Evolutionary conservation across 2,888 invertebrate genomes (phyloP).

Genomic region (Chrysotoxum bicinctum): DNA sequence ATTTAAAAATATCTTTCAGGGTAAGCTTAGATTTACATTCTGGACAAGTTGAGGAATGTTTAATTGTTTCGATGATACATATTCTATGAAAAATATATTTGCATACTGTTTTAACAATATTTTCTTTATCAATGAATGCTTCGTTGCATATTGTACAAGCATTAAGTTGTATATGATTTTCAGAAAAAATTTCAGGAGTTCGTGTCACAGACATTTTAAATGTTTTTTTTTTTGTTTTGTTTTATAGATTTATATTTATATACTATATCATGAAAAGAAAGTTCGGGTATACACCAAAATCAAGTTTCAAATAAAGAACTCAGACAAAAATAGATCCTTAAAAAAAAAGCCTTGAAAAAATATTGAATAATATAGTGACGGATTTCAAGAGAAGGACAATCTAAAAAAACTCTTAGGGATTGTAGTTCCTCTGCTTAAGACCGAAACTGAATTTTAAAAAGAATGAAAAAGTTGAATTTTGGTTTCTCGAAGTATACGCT

Average conservation of each 20-base stretch:
- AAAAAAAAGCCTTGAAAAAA: not conserved
- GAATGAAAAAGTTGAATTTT: not conserved
- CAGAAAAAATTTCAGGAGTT: not conserved
- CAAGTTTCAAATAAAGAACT: too few relatives aligned
- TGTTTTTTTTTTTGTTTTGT: too few relatives aligned
- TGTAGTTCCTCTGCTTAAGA: not conserved
- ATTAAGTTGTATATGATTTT: too few relatives aligned
- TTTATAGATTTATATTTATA: not conserved
- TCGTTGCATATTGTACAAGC: too few relatives aligned
- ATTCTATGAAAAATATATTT: too few relatives aligned
- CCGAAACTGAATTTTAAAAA: not conserved
- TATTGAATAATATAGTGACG: slow-evolving; percentile 6
- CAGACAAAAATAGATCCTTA: slow-evolving; percentile 7
- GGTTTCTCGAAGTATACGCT: not conserved
- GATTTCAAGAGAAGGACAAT: slow-evolving; percentile 8
- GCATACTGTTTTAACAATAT: too few relatives aligned
- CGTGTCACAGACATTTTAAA: not conserved
- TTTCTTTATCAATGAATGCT: too few relatives aligned
- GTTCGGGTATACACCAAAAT: not conserved
- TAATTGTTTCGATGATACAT: too few relatives aligned
- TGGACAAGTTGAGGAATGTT: too few relatives aligned
- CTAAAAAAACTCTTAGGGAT: not conserved
- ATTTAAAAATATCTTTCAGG: too few relatives aligned
- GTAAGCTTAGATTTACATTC: too few relatives aligned
- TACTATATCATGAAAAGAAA: not conserved